phyloP scores from a whole-genome alignment of 1,140 invertebrate genomes.

The Lutraria rhynchaena region DNA sequence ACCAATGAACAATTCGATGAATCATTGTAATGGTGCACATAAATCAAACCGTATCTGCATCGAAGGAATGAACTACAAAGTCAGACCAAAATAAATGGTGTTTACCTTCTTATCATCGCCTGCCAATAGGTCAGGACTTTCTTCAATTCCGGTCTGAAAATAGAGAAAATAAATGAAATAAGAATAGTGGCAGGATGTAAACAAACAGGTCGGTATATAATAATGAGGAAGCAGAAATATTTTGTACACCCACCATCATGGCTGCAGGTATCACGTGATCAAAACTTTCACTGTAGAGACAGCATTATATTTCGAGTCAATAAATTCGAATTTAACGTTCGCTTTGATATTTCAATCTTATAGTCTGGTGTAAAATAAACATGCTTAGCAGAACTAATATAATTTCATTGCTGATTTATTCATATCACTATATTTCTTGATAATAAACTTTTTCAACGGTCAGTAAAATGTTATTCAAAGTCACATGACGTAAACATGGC shows the following conservation, averaged over 20 bases:
- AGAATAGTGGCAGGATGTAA: conserved; percentile 18
- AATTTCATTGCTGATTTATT: too few species aligned
- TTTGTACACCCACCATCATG: conserved; percentile 82
- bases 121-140: conserved; percentile 80
- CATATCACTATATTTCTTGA: too few species aligned
- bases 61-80: conserved; percentile 12
- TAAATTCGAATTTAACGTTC: conserved; percentile 1
- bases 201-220: conserved; percentile 33
- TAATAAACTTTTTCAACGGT: too few species aligned
- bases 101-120: conserved; percentile 74
- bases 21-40: too few species aligned
- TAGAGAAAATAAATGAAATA: conserved; percentile 60
- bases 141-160: conserved; percentile 81
- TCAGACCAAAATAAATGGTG: neutral
- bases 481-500: conserved; percentile 73
- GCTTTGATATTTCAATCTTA: too few species aligned
- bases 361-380: too few species aligned
- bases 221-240: conserved; percentile 46
- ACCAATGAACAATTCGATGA: too few species aligned
- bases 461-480: neutral
- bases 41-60: too few species aligned
- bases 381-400: too few species aligned
- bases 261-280: conserved; percentile 81
- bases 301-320: neutral
- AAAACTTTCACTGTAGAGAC: conserved; percentile 27